Evolutionary conservation across 2,113 vertebrate species (phyloP).

Genomic region (Saccopteryx bilineata): DNA sequence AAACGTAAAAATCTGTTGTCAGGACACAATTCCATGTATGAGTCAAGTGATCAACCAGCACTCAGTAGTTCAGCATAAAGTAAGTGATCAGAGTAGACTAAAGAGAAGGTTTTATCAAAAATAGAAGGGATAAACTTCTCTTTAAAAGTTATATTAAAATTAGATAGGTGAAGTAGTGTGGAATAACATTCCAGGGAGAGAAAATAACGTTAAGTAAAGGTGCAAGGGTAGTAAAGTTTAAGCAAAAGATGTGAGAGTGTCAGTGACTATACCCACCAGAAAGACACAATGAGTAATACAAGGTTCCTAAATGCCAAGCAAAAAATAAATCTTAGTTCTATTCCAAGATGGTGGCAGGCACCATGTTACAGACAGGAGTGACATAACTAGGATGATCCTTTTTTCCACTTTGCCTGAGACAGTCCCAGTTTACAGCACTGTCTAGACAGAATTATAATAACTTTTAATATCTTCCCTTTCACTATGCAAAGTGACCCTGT

Average conservation of each 20-base stretch:
- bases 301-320: background rate
- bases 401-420: background rate
- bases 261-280: background rate
- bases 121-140: background rate
- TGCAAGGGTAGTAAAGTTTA: background rate
- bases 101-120: background rate
- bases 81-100: background rate
- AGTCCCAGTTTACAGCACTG: background rate
- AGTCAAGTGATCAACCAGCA: background rate
- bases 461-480: background rate
- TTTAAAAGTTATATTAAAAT: background rate
- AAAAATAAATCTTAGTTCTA: background rate
- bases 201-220: background rate
- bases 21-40: background rate
- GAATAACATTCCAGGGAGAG: background rate
- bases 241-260: background rate
- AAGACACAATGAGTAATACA: background rate
- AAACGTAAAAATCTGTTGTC: background rate
- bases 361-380: background rate
- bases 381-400: background rate
- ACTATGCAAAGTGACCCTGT: background rate
- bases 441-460: background rate
- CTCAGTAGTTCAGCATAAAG: background rate
- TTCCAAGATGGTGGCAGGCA: background rate
- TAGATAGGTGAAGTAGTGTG: background rate